Evolutionary conservation across 2,113 vertebrate genomes (phyloP), one percentile per base, ranked within the genome.

Genomic region (Platysteira castanea): DNA sequence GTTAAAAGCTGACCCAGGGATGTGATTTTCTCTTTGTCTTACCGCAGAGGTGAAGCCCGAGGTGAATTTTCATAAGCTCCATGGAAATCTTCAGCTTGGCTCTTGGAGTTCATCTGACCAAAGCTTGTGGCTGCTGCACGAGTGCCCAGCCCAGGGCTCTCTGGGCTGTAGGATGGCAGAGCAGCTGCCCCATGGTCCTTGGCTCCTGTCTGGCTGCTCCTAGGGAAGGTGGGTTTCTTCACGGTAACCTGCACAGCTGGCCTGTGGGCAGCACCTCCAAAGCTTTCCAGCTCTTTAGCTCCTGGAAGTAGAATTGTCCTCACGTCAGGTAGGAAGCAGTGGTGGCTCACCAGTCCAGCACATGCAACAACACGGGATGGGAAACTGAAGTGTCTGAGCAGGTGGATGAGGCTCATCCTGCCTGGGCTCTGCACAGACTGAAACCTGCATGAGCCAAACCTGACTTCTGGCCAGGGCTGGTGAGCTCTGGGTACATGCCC

Each of bases 21-120:
- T 74, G 28, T 23, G 69, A 46, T 49, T 81, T 81, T 53, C 28
- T 9, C 50, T 77, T 75, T 85, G 28, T 53, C 98, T 98, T 98
- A 98, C 97, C 97, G 8, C 61, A 94, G 91, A 84, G 93, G 61
- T 7, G 95, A 95, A 83, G 67, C 77, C 65, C 11, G 76, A 71
- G 94, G 83, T 5, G 89, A 80, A 22, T 84, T 94, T 90, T 97
- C 91, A 52, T 52, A 94, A 75, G 30, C 37, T 26, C 65, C 76
- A 3, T 61, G 94, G 75, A 96, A 92, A 27, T 89, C 94, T 35
- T 94, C 95, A 35, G 61, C 90, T 84, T 95, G 67, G 3, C 77
- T 46, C 53, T 44, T 63, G 59, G 91, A 63, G 37, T 52, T 93
- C 70, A 80, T 33, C 89, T 87, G 89, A 10, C 60, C 10, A 2